A percentile compares a stretch with the other conserved stretches of the same genome.
Conservation (phyloP, 2,797 vertebrate species). For the Chloroceryle inda region DNA sequence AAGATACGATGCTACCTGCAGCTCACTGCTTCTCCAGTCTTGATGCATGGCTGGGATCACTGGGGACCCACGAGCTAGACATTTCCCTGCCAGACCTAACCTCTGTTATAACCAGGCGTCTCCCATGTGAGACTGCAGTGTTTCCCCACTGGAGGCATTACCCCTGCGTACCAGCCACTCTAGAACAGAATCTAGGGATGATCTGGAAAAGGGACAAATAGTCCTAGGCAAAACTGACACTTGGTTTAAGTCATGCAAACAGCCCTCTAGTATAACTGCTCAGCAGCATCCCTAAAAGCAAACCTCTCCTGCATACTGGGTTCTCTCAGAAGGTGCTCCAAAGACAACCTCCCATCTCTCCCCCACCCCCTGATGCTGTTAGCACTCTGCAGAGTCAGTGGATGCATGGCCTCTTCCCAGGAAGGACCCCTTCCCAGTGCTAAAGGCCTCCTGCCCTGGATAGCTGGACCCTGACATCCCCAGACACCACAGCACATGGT, state of each 20-base stretch:
- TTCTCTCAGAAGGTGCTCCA: background rate
- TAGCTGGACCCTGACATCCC: background rate
- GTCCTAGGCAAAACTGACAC: background rate
- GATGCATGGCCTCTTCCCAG: background rate
- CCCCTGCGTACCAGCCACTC: background rate
- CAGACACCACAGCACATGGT: accelerated
- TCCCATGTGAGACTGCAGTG: background rate
- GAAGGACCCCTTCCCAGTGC: background rate
- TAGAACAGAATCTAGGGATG: background rate
- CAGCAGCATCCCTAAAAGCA: background rate
- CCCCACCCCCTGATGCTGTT: background rate
- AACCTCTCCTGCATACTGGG: background rate
- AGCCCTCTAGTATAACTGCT: background rate
- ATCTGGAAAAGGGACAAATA: background rate
- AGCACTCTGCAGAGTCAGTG: background rate
- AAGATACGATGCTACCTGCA: background rate
- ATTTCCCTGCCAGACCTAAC: background rate
- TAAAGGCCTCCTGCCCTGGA: background rate
- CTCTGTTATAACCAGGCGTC: background rate
- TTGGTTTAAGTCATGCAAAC: background rate
- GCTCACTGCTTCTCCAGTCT: background rate
- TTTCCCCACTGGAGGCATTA: background rate
- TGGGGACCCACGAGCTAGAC: accelerated
- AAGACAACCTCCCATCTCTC: background rate
- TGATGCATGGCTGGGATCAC: background rate